Evolutionary conservation across 92 coral and sea anemone genomes (phyloP).

Genomic region (Ricordea florida): DNA sequence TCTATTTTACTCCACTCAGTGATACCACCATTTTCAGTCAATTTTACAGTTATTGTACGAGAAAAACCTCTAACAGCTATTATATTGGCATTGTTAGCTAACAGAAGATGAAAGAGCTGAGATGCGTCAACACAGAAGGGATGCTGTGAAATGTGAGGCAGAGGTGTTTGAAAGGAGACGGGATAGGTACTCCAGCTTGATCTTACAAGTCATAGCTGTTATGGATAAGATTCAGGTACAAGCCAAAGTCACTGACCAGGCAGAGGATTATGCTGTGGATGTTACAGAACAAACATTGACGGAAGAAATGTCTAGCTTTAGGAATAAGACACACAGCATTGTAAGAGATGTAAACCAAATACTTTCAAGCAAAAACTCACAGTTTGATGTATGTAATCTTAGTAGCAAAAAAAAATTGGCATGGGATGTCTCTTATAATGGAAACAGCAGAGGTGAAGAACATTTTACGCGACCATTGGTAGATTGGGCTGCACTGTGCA

Average conservation of each 20-base stretch:
- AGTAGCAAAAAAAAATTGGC: not conserved
- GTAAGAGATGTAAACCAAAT: not conserved
- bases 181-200: constrained; percentile 74
- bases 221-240: constrained; percentile 77
- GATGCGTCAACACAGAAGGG: constrained; percentile 78
- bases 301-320: no score
- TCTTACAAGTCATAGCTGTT: constrained; percentile 81
- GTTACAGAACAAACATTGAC: not conserved
- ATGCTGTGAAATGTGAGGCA: constrained; percentile 85
- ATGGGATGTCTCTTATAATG: not conserved
- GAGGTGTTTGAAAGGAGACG: constrained; percentile 69
- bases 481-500: constrained; percentile 7
- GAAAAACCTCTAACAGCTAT: no score
- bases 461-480: not conserved
- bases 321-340: no score
- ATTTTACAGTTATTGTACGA: no score
- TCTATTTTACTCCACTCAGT: no score
- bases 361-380: not conserved
- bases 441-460: not conserved
- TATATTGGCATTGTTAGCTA: constrained; percentile 37
- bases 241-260: not conserved
- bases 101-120: constrained; percentile 68
- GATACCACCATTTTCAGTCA: no score
- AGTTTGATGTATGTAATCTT: not conserved
- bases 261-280: not conserved